Percentiles rank a stretch among this genome's conserved stretches.
Evolutionary conservation across 2,113 vertebrate species (phyloP).

Genomic region (Chinchilla lanigera): DNA sequence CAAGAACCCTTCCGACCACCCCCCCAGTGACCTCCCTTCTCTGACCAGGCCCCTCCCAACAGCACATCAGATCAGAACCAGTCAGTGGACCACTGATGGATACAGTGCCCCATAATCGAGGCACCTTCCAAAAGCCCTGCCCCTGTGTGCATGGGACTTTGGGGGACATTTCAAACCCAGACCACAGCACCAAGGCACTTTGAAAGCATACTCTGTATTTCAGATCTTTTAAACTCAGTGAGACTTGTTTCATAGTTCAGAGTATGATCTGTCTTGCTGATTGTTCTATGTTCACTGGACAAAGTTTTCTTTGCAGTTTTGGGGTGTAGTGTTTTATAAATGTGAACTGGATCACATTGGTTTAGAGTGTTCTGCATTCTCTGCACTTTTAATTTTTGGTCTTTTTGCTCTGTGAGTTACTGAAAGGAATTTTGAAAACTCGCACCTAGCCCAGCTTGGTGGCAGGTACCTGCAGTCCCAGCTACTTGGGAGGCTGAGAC

Average conservation of each 20-base stretch:
- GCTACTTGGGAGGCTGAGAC: background rate
- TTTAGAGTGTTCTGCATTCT: background rate
- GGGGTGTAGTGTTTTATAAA: background rate
- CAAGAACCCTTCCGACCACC: background rate
- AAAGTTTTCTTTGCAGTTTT: conserved; percentile 1
- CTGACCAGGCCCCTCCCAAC: too few species aligned
- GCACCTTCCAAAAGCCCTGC: too few species aligned
- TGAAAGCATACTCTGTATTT: background rate
- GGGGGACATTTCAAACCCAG: too few species aligned
- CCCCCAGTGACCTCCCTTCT: too few species aligned
- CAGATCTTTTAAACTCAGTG: background rate
- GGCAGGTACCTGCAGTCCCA: background rate
- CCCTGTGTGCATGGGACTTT: too few species aligned
- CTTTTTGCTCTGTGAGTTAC: background rate
- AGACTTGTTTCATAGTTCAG: background rate
- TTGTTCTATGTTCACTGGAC: background rate
- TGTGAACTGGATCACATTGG: background rate
- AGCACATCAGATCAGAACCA: too few species aligned
- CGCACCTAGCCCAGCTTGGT: background rate
- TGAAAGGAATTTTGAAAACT: background rate
- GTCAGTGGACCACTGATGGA: too few species aligned
- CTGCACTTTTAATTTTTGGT: background rate
- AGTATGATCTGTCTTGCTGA: background rate
- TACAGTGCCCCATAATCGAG: too few species aligned
- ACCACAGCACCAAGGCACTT: background rate